Conservation (phyloP, 2,797 vertebrate species). For the Sphaeramia orbicularis region DNA sequence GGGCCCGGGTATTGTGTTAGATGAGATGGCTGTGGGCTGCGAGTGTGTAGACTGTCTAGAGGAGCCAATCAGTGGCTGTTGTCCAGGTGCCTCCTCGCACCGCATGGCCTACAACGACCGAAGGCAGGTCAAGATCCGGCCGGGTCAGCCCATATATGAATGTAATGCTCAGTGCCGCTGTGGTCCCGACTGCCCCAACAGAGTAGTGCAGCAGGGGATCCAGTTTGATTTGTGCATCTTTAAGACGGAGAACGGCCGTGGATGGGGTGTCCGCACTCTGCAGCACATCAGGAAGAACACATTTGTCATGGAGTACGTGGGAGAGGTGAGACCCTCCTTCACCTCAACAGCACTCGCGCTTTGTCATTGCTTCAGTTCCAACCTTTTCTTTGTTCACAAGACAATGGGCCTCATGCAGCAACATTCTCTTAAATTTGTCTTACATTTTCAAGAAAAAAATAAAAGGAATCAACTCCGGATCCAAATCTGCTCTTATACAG, state of each 20-base stretch:
- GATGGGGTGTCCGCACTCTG: constrained; percentile 92
- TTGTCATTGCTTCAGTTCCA: neutral
- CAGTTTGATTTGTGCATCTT: constrained; percentile 94
- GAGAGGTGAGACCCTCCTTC: constrained; percentile 86
- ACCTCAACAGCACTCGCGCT: neutral
- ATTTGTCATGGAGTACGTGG: constrained; percentile 96
- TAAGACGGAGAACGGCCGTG: constrained; percentile 90
- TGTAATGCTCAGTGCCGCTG: constrained; percentile 92
- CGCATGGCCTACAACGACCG: constrained; percentile 90
- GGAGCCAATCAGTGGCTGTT: constrained; percentile 87
- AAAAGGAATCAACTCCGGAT: too few relatives aligned
- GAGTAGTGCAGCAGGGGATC: constrained; percentile 93
- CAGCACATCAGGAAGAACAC: constrained; percentile 91
- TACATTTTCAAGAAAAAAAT: too few relatives aligned
- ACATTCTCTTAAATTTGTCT: too few relatives aligned
- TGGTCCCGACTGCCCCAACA: constrained; percentile 88
- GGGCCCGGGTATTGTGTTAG: constrained; percentile 86
- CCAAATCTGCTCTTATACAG: too few relatives aligned
- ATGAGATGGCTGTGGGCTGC: constrained; percentile 88
- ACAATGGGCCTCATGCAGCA: too few relatives aligned
- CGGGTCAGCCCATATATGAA: constrained; percentile 93
- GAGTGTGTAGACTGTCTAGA: constrained; percentile 89
- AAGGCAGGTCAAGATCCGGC: constrained; percentile 87
- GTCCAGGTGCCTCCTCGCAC: constrained; percentile 88
- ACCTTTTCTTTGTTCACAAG: too few relatives aligned